phyloP scores from a whole-genome alignment of 2,797 vertebrate species.

The Anableps anableps region DNA sequence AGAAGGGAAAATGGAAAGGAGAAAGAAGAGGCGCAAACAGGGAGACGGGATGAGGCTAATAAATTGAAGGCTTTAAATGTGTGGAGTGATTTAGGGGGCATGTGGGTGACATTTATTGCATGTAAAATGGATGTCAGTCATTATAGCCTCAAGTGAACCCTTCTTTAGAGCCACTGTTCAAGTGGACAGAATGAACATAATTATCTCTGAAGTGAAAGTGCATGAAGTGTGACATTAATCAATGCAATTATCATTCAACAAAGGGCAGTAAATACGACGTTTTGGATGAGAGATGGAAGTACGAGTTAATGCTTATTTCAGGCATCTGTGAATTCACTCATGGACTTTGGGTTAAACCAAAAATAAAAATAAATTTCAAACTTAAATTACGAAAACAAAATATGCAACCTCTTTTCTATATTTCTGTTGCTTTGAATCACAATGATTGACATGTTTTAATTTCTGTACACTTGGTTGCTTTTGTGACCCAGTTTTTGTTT shows the following conservation, averaged over 20 bases:
- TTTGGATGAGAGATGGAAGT: neutral
- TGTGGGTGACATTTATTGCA: slow-evolving; percentile 18
- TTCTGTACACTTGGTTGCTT: neutral
- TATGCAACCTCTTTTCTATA: neutral
- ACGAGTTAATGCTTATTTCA: neutral
- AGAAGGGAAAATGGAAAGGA: neutral
- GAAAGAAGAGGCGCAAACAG: slow-evolving; percentile 5
- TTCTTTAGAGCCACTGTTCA: slow-evolving; percentile 17
- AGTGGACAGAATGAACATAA: slow-evolving; percentile 14
- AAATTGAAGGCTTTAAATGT: slow-evolving; percentile 1
- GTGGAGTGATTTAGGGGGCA: neutral
- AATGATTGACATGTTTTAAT: too few species aligned
- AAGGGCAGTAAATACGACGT: neutral
- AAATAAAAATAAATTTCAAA: neutral
- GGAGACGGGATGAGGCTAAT: neutral
- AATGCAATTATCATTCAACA: neutral
- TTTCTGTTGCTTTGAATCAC: neutral
- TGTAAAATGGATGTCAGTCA: slow-evolving; percentile 35
- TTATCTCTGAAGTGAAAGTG: slow-evolving; percentile 26
- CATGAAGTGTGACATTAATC: slow-evolving; percentile 2
- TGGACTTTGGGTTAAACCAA: too few species aligned
- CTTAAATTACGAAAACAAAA: neutral
- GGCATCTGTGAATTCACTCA: neutral
- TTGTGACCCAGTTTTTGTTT: neutral
- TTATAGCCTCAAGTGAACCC: slow-evolving; percentile 25